Percentiles rank a stretch among this genome's conserved stretches.
phyloP scores from a whole-genome alignment of 2,888 invertebrate genomes.

The Ophioninae sp. region DNA sequence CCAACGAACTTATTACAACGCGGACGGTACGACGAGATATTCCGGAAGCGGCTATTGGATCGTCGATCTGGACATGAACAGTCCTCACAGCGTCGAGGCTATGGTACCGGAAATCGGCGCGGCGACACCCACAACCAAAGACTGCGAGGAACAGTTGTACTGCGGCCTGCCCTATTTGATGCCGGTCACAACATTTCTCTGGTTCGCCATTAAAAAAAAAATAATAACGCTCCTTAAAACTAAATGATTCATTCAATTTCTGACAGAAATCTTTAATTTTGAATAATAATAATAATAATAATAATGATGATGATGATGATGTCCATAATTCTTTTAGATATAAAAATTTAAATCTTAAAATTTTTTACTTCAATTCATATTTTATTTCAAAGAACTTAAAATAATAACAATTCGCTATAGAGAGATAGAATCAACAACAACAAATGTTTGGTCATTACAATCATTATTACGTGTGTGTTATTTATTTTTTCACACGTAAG shows the following conservation, averaged over 20 bases:
- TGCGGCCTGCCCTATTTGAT: conserved; percentile 92
- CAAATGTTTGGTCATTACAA: too few species aligned
- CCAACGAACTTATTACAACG: conserved; percentile 84
- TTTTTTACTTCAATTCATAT: too few species aligned
- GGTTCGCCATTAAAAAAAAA: conserved; percentile 75
- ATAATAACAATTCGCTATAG: too few species aligned
- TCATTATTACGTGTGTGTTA: too few species aligned
- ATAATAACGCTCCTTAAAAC: too few species aligned
- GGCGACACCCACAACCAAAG: conserved; percentile 81
- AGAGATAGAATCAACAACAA: too few species aligned
- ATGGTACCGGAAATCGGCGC: conserved; percentile 83
- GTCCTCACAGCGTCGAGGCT: conserved; percentile 84
- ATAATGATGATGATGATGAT: too few species aligned
- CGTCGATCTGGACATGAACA: conserved; percentile 89
- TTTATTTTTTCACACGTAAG: too few species aligned
- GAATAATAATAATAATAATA: too few species aligned
- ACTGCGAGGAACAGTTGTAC: conserved; percentile 86
- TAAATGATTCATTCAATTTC: background rate
- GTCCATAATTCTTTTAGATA: too few species aligned
- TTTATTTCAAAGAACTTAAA: too few species aligned
- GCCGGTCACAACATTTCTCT: conserved; percentile 87
- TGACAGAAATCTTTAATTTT: background rate
- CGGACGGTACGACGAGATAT: conserved; percentile 80
- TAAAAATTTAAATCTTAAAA: too few species aligned
- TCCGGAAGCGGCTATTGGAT: conserved; percentile 86